These are phyloP conservation scores for Zygogramma bicolorata DNA, from an alignment of 2,888 invertebrate species.

Conservation along the genomic window DNA sequence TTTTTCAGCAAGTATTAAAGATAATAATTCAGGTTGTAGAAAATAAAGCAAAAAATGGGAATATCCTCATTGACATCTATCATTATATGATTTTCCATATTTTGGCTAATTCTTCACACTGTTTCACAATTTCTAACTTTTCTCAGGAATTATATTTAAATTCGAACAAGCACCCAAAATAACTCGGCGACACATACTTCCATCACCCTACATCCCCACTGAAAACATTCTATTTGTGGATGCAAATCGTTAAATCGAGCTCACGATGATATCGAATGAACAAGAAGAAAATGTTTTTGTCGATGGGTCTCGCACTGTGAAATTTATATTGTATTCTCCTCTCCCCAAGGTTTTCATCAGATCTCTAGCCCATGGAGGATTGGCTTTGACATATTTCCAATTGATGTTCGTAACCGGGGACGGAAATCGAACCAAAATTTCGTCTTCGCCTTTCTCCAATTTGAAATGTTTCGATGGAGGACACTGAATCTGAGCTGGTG, in stretches of 20 bases:
- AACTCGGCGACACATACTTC: neutral
- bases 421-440: conserved; percentile 55
- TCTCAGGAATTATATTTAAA: neutral
- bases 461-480: conserved; percentile 67
- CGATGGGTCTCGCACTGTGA: conserved; percentile 68
- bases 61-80: too few species aligned
- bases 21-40: too few species aligned
- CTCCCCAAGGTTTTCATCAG: conserved; percentile 67
- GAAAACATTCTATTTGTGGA: neutral
- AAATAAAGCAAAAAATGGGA: too few species aligned
- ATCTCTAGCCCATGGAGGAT: conserved; percentile 69
- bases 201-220: neutral
- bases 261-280: conserved; percentile 45
- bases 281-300: conserved; percentile 60
- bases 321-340: conserved; percentile 68
- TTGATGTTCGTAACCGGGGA: conserved; percentile 66
- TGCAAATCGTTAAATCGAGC: conserved; percentile 2
- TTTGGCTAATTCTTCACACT: neutral
- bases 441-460: neutral
- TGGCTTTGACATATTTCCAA: conserved; percentile 69
- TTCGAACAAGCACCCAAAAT: neutral
- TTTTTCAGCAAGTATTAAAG: too few species aligned
- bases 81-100: too few species aligned
- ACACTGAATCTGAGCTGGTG: conserved; percentile 62
- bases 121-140: neutral